Percentiles rank a stretch among this genome's conserved stretches.
Conservation (phyloP, 2,797 vertebrate species). For the Lepus townsendii region DNA sequence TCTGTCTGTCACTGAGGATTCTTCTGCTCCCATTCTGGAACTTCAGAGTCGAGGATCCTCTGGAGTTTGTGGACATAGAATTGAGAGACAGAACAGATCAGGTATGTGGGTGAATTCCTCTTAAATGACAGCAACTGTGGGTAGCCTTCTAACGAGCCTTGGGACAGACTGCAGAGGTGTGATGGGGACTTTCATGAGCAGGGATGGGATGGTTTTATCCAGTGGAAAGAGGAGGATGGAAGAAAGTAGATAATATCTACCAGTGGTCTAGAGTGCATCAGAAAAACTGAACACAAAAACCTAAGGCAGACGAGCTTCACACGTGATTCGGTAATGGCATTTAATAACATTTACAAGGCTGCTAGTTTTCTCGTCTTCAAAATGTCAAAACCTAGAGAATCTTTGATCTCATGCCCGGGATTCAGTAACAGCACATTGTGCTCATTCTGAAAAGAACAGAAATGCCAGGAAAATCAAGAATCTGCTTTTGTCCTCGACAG, state of each 20-base stretch:
- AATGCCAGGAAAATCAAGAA: constrained; percentile 16
- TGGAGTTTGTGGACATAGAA: constrained; percentile 89
- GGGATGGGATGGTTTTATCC: not conserved
- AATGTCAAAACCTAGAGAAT: not conserved
- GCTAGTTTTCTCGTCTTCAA: constrained; percentile 68
- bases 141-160: not conserved
- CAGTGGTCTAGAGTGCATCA: rapidly evolving
- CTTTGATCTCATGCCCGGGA: not conserved
- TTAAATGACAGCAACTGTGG: not conserved
- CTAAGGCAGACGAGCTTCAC: constrained; percentile 41
- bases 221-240: not conserved
- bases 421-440: not conserved
- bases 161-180: constrained; percentile 37
- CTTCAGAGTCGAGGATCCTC: constrained; percentile 90
- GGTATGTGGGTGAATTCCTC: constrained; percentile 84
- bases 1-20: constrained; percentile 90
- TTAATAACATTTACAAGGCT: not conserved
- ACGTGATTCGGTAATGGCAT: not conserved
- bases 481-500: not conserved
- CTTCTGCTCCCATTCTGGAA: constrained; percentile 91
- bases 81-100: constrained; percentile 90
- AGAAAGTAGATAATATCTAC: not conserved
- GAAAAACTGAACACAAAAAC: not conserved
- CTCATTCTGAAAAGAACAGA: not conserved
- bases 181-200: rapidly evolving